Evolutionary conservation across 2,113 vertebrate species (phyloP), one percentile per base, ranked within the genome.

Genomic region (Tragulus kanchil): DNA sequence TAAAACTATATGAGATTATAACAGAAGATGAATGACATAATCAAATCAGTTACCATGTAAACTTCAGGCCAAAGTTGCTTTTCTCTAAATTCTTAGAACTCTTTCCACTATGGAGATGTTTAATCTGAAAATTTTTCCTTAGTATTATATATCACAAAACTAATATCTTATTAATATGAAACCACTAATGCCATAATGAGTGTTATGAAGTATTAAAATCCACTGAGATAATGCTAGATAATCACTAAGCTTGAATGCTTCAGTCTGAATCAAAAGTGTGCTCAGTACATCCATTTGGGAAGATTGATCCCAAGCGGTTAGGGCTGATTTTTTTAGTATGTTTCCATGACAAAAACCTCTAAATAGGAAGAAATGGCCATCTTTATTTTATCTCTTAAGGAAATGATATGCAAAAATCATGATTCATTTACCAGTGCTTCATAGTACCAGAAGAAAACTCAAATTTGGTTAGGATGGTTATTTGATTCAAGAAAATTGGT

Each of bases 81-180:
- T 83, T 73, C 19, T 64, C 52, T 91, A 9, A 79, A 3, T 83
- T 94, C 45, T 67, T 52, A 67, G 65, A 91, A 69, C 31, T 42
- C 58, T 62, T 71, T 4, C 52, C 21, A 75, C 64, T 82, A 84
- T 67, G 62, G 31, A 45, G 28, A 69, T 52, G 36, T 82, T 85
- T 83, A 54, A 89, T 54, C 52, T 71, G 78, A 67, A 69, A 89
- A 84, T 19, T 58, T 92, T 97, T 85, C n/a, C 5, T 84, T 56
- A 48, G 65, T 87, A 58, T 52, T 4, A 42, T 48, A 42, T 45
- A 94, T 97, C 97, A 96, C 45, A 97, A 98, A 97, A 94, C 71
- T 98, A 95, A 90, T 85, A 62, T 90, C 95, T 97, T 97, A 98
- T 96, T 95, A 98, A 97, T 95, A 97, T 97, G 67, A 97, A 98